A percentile compares a stretch with the other conserved stretches of the same genome.
Evolutionary conservation across 2,888 invertebrate genomes (phyloP).

Genomic region (Trissolcus brochymenae): DNA sequence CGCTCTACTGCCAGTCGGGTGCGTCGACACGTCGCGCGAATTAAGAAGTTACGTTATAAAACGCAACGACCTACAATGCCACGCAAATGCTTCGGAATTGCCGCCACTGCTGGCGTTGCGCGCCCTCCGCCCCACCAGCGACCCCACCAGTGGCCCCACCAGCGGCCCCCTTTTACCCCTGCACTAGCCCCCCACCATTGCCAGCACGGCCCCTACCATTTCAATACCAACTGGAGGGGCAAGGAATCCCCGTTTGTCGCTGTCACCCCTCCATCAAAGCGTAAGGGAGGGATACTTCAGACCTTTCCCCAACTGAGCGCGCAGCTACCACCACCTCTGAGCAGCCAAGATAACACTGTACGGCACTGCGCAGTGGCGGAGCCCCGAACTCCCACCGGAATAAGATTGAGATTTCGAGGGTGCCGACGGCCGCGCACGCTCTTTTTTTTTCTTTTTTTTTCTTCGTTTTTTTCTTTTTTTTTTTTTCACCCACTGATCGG

Average conservation of each 20-base stretch:
- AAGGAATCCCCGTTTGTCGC: background rate
- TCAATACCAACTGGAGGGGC: constrained; percentile 2
- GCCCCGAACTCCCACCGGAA: background rate
- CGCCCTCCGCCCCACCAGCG: constrained; percentile 29
- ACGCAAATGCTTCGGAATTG: constrained; percentile 67
- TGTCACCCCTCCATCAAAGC: constrained; percentile 4
- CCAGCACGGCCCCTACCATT: background rate
- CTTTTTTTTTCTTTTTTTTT: too few relatives aligned
- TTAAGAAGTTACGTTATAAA: constrained; percentile 73
- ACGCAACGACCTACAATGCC: constrained; percentile 75
- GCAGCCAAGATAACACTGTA: background rate
- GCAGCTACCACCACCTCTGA: background rate
- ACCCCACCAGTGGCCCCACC: constrained; percentile 30
- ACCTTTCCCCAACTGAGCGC: too few relatives aligned
- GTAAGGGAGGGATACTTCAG: too few relatives aligned
- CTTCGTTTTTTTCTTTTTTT: too few relatives aligned
- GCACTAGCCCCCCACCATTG: background rate
- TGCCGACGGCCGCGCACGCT: constrained; percentile 5
- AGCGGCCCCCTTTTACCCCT: constrained; percentile 24
- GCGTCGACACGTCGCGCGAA: constrained; percentile 64
- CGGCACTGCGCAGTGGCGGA: constrained; percentile 30
- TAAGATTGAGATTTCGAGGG: constrained; percentile 29
- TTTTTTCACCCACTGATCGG: constrained; percentile 3
- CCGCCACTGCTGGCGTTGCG: constrained; percentile 55
- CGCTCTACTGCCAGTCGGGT: constrained; percentile 47